phyloP scores from a whole-genome alignment of 2,797 vertebrate species.

The Pseudomugil gertrudae region DNA sequence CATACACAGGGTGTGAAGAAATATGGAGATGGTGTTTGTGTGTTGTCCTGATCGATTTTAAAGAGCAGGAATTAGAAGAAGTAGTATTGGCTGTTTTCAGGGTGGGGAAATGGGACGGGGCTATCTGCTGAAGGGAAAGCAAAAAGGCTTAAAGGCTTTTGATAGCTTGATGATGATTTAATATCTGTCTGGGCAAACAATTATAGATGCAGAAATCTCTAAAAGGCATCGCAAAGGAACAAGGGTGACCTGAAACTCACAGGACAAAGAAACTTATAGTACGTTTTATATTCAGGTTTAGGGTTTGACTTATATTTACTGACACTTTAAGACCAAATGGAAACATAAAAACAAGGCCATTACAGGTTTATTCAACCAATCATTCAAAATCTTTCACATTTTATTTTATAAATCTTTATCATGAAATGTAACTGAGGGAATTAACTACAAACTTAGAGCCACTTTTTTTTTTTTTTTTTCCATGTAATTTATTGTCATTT shows the following conservation, averaged over 20 bases:
- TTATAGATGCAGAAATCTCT: background rate
- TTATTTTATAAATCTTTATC: background rate
- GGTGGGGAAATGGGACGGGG: slow-evolving; percentile 7
- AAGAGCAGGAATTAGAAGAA: slow-evolving; percentile 59
- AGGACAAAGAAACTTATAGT: background rate
- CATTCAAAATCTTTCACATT: no score
- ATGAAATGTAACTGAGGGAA: no score
- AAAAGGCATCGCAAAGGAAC: slow-evolving; percentile 1
- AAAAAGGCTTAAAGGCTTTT: slow-evolving; percentile 32
- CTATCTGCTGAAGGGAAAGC: slow-evolving; percentile 40
- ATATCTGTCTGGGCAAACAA: slow-evolving; percentile 34
- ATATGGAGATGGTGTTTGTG: slow-evolving; percentile 51
- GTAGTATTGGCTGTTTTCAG: slow-evolving; percentile 42
- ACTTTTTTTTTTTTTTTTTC: no score
- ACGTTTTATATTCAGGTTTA: no score
- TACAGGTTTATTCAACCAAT: background rate
- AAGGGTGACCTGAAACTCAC: background rate
- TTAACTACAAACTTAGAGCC: no score
- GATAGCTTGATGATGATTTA: slow-evolving; percentile 37
- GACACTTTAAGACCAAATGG: no score
- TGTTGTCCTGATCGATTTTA: slow-evolving; percentile 63
- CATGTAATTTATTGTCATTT: no score
- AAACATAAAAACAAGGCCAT: background rate
- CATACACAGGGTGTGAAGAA: slow-evolving; percentile 36
- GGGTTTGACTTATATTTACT: no score